Evolutionary conservation across 2,113 vertebrate species (phyloP), one percentile per base, ranked within the genome.

Genomic region (Pimephales promelas): DNA sequence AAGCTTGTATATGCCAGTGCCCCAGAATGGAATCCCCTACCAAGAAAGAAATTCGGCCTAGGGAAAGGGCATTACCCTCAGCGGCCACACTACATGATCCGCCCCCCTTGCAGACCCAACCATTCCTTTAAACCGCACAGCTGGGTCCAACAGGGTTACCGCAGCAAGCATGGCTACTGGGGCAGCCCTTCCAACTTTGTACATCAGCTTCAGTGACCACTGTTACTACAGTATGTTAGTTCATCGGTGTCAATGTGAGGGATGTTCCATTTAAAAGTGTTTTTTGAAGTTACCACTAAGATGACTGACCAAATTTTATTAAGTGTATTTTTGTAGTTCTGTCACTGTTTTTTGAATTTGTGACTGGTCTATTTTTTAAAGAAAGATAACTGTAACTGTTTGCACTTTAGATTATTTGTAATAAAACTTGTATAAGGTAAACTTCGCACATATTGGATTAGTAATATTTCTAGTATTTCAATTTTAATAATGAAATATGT

Each of bases 321-420:
- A 72, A 82, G 84, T 75, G 78, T 89, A 90, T 89, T 85, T 87
- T 91, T 88, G 79, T 88, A 88, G 79, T 86, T 57, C 24, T 40
- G 79, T 79, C 64, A 82, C 72, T 49, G 78, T 78, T 66, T 66
- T 84, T 82, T 45, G 16, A 61, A 64, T 85, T 83, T 82, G 85
- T 79, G 64, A 61, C 79, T 45, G 52, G 16, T 83, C 70, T 88
- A 74, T 81, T 88, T 79, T 87, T 88, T 73, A 74, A 87, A 88
- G 68, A 88, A 49, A 54, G 52, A 79, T 77, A 61, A 85, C 64
- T 68, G 57, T 82, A 85, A 87, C 74, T 90, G 84, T 92, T 84
- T 93, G 93, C 92, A 94, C 93, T 93, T 93, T 93, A 92, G 90
- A 92, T 14, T 26, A 83, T 87, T 89, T 91, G 88, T 92, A 90